Evolutionary conservation across 1,140 invertebrate genomes (phyloP), one percentile per base, ranked within the genome.

Genomic region (Drosophila serrata): DNA sequence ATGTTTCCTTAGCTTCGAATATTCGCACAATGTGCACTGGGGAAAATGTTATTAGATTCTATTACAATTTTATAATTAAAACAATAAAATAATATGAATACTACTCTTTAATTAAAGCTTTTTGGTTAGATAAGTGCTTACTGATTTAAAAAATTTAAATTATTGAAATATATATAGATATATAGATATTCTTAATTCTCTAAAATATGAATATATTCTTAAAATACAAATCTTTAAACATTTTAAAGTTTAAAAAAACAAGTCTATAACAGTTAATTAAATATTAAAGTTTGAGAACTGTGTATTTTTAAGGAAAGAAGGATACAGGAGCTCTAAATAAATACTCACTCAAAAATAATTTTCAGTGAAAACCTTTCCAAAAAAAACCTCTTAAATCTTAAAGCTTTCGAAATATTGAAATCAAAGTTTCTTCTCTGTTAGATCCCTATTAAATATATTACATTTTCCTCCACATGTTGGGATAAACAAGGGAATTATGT

Each of bases 401-500:
- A 22, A 6, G 5, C 1, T 4, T 17, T 4, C 3, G 8, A 6
- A 11, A 29, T n/a, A 29, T 48, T 8, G 0, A 48, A 29, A n/a
- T 15, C 15, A n/a, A 12, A 31, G 0, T 6, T 17, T 49, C 6
- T 12, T 33, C 12, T 13, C 17, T 53, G 49, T 15, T 22, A 22
- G 7, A 22, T 35, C 13, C 31, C 19, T 19, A 15, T 53, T 22
- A 35, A 53, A 53, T 11, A 53, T 53, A 4, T 37, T 53, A 9
- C n/a, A 4, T 37, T 53, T 17, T 33, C 13, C 8, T 22, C 19
- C 51, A 15, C 51, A 33, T 24, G 13, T 11, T 24, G 8, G 19
- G 13, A 55, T 37, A 55, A 55, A 55, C 33, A 37, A 24, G 51
- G 8, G 11, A 39, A 58, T 77, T 77, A 77, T 68, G 57, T 68